phyloP scores from a whole-genome alignment of 2,888 invertebrate genomes.

The Drosophila infuscata region DNA sequence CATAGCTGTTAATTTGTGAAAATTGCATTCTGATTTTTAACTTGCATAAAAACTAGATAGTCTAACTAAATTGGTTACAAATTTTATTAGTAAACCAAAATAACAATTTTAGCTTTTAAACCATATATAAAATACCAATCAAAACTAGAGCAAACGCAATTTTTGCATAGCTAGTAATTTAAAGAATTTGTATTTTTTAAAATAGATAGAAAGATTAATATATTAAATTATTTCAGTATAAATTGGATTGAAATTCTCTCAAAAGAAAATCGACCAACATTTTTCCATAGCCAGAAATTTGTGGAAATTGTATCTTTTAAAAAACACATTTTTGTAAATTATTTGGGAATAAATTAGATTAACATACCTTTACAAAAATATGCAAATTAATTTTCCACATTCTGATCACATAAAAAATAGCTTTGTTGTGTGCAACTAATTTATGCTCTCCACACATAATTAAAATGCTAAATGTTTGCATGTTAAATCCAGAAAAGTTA shows the following conservation, averaged over 20 bases:
- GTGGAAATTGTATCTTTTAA: neutral
- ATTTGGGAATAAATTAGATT: neutral
- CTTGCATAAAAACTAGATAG: neutral
- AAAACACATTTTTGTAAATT: neutral
- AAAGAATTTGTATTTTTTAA: no score
- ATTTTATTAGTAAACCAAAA: neutral
- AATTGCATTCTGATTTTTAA: neutral
- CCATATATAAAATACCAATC: neutral
- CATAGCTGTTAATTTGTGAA: neutral
- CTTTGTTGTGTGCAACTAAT: constrained; percentile 15
- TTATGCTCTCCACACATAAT: constrained; percentile 43
- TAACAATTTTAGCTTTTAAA: neutral
- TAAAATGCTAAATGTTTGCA: constrained; percentile 22
- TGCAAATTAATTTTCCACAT: neutral
- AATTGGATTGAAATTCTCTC: neutral
- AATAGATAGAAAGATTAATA: no score
- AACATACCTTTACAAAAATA: neutral
- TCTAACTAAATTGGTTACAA: neutral
- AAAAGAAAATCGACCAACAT: neutral
- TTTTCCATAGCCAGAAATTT: neutral
- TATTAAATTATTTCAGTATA: neutral
- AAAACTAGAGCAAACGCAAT: no score
- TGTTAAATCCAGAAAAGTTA: constrained; percentile 16
- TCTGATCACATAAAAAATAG: neutral
- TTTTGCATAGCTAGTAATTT: no score